Percentiles rank a stretch among this genome's conserved stretches.
Conservation (phyloP, 2,888 invertebrate species). For the Ceramica pisi region DNA sequence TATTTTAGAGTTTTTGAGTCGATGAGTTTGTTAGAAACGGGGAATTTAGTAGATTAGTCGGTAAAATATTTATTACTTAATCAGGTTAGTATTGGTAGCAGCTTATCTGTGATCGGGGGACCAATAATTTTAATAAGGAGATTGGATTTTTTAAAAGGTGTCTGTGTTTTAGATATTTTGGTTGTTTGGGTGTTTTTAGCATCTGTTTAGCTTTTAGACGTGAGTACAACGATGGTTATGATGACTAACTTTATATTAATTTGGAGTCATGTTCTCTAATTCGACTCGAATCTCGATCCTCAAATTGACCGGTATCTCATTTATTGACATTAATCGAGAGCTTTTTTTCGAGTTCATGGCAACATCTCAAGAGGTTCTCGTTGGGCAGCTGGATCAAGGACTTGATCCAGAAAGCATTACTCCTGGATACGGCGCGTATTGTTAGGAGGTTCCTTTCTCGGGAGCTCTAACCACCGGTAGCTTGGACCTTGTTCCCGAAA, state of each 20-base stretch:
- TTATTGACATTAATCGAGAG: too few relatives aligned
- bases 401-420: too few relatives aligned
- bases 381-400: too few relatives aligned
- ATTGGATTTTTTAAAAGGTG: conserved; percentile 28
- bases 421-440: too few relatives aligned
- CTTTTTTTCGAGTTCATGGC: too few relatives aligned
- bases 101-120: conserved; percentile 60
- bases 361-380: too few relatives aligned
- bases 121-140: conserved; percentile 44
- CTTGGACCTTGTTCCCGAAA: too few relatives aligned
- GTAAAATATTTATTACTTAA: conserved; percentile 65
- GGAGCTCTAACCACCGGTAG: too few relatives aligned
- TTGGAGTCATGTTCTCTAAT: too few relatives aligned
- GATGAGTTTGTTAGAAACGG: conserved; percentile 61
- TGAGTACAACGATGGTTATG: not conserved
- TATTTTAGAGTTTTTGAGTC: conserved; percentile 53
- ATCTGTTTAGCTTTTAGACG: not conserved
- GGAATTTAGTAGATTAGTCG: conserved; percentile 58
- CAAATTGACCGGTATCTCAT: too few relatives aligned
- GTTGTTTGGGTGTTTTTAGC: not conserved
- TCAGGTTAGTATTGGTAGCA: conserved; percentile 50
- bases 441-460: too few relatives aligned
- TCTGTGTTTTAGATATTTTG: conserved; percentile 1
- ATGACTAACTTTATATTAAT: not conserved
- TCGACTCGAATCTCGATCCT: too few relatives aligned